Base-by-base conservation (phyloP, 2,888 invertebrate species). In the Pelosia muscerda region DNA sequence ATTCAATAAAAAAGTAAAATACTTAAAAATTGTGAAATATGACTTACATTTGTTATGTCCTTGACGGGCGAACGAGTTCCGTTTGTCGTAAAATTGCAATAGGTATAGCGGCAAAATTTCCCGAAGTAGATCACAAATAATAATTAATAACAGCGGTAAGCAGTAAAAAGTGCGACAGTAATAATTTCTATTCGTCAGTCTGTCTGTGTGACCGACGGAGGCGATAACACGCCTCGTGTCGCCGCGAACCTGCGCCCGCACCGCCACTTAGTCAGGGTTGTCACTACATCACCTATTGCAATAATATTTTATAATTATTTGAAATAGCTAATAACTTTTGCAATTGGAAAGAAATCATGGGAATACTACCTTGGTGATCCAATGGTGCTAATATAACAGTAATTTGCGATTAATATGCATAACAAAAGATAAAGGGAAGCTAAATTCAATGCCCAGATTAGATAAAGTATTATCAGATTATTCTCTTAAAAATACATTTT, bases 161-260 rank as follows among this genome's bases (percentile, higher is more conserved):
- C 79, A 79, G 87, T 88, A 88, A 90, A 92, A 92, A 91, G 84
- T 85, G 83, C 84, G 81, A 84, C 84, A 85, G 71, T 78, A 79
- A 86, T 88, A 85, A 87, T 91, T 89, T 92, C 89, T 91, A 90
- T 90, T 88, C 87, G 90, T 88, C 88, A 82, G 84, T 87, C 82
- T 85, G 84, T 85, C 84, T 87, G 88, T 86, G 82, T 85, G 87
- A 83, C 85, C 84, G 88, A 83, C 86, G 83, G 84, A 85, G 86
- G 90, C 93, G 94, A 93, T 93, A 93, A 93, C 91, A 86, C 88
- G 88, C 88, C 86, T 86, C 90, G 87, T 87, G 91, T 90, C 90
- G 88, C 88, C 81, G 80, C 82, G 85, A 87, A 88, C 88, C 86
- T 88, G 87, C 85, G 86, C 83, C 84, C 78, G 83, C 84, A 84